Evolutionary conservation across 2,113 vertebrate species (phyloP).

Genomic region (Etia nguti): DNA sequence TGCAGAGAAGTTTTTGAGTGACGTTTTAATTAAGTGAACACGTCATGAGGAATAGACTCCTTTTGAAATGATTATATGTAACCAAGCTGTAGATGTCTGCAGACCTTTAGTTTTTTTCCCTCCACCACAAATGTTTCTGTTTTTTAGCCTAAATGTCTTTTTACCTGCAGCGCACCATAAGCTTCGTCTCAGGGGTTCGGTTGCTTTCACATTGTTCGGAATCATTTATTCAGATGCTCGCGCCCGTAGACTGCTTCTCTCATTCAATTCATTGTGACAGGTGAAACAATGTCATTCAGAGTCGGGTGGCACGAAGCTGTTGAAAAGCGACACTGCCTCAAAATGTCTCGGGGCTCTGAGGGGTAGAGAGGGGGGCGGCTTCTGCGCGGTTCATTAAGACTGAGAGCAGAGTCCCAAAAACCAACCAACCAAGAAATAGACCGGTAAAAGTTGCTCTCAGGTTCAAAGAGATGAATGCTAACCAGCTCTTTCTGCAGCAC

Average conservation of each 20-base stretch:
- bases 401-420: neutral
- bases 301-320: neutral
- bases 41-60: neutral
- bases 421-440: conserved; percentile 1
- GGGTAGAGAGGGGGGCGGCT: neutral
- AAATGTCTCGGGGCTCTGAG: neutral
- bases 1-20: neutral
- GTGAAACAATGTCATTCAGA: conserved; percentile 1
- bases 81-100: neutral
- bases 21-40: neutral
- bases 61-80: neutral
- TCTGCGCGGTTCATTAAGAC: conserved; percentile 1
- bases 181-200: neutral
- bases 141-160: neutral
- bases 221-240: neutral
- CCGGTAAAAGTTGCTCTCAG: neutral
- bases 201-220: neutral
- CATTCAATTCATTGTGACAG: neutral
- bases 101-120: neutral
- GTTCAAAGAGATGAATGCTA: neutral
- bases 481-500: neutral
- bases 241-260: neutral
- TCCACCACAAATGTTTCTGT: neutral
- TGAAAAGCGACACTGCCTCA: neutral
- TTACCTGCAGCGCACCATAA: neutral